Evolutionary conservation across 2,888 invertebrate species (phyloP), one percentile per base, ranked within the genome.

Genomic region (Oscheius sp.): DNA sequence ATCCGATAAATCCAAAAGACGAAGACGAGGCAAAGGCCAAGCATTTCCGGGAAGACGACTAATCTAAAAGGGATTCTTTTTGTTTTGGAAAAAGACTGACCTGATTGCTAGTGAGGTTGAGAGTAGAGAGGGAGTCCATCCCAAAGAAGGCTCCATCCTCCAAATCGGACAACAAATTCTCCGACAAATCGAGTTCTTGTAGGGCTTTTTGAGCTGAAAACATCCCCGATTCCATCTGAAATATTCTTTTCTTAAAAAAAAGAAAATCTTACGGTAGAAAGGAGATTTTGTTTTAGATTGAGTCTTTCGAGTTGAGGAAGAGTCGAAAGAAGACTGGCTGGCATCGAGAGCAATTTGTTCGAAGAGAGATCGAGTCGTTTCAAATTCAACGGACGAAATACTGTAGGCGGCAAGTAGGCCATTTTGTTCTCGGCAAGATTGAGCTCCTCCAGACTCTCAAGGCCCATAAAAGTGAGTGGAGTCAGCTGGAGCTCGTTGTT

Each of bases 171-270:
- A 78, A 70, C 23, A 78, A 34, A 48, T 78, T 78, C 46, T 75
- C 73, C 10, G 74, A 71, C 10, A 78, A 46, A 48, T 78, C 76
- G 27, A 78, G 42, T 15, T 25, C 29, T 50, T 65, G 65, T 17
- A 78, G 63, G 15, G 67, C 64, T 31, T 70, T 72, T 63, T 76
- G 75, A n/a, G 71, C 71, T 3, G 55, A 31, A 57, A 76, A 78
- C 72, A 74, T 78, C 46, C 78, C 78, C n/a, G 78, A 70, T 25
- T 78, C 78, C n/a, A 78, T 48, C 78, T 78, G 71, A 65, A 55
- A 55, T n/a, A 33, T n/a, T 20, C 74, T 70, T 48, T 76, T 76
- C 33, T 63, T 75, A 48, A 75, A 73, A 3, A 78, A 45, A 17
- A 78, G 50, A 48, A n/a, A n/a, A n/a, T 20, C 74, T 70, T 48